Evolutionary conservation across 2,797 vertebrate species (phyloP), one percentile per base, ranked within the genome.

Genomic region (Amblyopsis hoosieri): DNA sequence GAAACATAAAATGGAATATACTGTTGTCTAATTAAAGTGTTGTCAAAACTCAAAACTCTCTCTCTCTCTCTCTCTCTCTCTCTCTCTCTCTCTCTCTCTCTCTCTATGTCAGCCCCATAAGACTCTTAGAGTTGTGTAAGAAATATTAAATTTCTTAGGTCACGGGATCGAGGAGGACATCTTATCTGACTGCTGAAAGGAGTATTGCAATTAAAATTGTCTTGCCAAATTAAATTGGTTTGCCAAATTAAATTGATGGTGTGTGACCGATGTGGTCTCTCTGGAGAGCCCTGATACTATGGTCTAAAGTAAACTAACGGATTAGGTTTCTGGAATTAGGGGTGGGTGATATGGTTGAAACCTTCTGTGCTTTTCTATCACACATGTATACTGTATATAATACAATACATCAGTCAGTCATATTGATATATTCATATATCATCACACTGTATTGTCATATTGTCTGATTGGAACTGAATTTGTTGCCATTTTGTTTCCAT

Each of bases 181-280:
- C 86, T 87, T 80, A 86, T 86, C 86, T 89, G 82, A 87, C 78
- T 84, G 79, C 86, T 89, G 85, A 85, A 87, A 89, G 81, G 86
- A 85, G 76, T 72, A 76, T 84, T 78, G 84, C 85, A 87, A 88
- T 88, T 86, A 89, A 90, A 19, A 19, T 19, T 19, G 19, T 71
- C 69, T 69, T 78, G 84, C 76, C 83, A 86, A 23, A 23, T 23
- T 84, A 87, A 90, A 88, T 87, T 87, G 84, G 79, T 77, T 81
- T 79, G 78, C 79, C 82, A 85, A 85, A 89, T 89, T 75, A 85
- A 85, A 89, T 82, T 84, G 84, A 76, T 82, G 67, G 79, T 63
- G 82, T 78, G 81, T 78, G 76, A 87, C 82, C 79, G 53, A 29
- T 75, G 31, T 37, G 37, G 71, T 84, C 83, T 83, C 84, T 15